Conservation (phyloP, 37 sponge, comb jelly and placozoan species). For the Cliona cf. orientalis region DNA sequence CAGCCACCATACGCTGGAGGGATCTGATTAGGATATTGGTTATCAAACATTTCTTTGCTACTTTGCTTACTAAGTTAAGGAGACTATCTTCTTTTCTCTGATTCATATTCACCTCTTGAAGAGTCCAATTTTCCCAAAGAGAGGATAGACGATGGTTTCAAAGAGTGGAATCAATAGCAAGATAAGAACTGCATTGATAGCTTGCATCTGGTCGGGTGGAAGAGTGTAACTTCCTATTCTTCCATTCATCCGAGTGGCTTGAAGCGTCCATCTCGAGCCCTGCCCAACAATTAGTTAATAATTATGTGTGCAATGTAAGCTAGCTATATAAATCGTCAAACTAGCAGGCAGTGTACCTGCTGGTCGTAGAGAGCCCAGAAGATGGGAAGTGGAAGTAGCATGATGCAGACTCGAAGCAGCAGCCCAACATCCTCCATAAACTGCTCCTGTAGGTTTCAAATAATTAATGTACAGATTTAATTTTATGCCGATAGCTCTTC, state of each 20-base stretch:
- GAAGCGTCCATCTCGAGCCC: slow-evolving; percentile 97
- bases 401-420: slow-evolving; percentile 77
- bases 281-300: slow-evolving; percentile 2
- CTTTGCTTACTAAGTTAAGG: too few species aligned
- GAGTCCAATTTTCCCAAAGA: slow-evolving; percentile 65
- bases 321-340: not conserved
- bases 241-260: slow-evolving; percentile 92
- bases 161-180: slow-evolving; percentile 94
- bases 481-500: not conserved
- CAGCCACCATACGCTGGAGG: slow-evolving; percentile 89
- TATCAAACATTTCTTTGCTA: too few species aligned
- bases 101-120: slow-evolving; percentile 43
- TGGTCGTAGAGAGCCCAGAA: slow-evolving; percentile 99
- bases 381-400: slow-evolving; percentile 92
- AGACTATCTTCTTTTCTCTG: too few species aligned
- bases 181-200: slow-evolving; percentile 93
- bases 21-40: too few species aligned
- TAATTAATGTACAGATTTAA: too few species aligned
- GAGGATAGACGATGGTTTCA: slow-evolving; percentile 90
- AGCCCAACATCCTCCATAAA: slow-evolving; percentile 77
- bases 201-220: slow-evolving; percentile 93
- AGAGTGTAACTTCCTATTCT: slow-evolving; percentile 66
- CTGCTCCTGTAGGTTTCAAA: slow-evolving; percentile 9
- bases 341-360: slow-evolving; percentile 51
- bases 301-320: slow-evolving; percentile 23